These are phyloP conservation scores for Habroteleia sp. DNA, from an alignment of 2,888 invertebrate genomes.

Conservation along the genomic window DNA sequence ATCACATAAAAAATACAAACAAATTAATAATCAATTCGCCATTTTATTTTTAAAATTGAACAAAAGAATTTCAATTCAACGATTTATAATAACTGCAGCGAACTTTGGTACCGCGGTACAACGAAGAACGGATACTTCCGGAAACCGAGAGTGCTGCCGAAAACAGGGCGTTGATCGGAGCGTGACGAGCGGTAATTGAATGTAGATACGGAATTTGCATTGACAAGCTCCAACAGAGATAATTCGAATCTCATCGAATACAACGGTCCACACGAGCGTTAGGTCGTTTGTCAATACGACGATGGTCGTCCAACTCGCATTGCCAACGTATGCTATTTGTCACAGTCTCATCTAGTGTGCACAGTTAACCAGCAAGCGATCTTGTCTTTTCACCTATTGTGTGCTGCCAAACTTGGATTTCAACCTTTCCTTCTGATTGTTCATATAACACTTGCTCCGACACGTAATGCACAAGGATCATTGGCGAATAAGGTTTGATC, in stretches of 20 bases:
- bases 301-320: conserved; percentile 75
- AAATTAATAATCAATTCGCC: too few species aligned
- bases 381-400: conserved; percentile 44
- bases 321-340: conserved; percentile 73
- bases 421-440: conserved; percentile 47
- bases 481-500: too few species aligned
- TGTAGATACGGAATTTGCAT: conserved; percentile 80
- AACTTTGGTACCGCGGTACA: conserved; percentile 40
- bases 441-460: conserved; percentile 27
- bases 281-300: conserved; percentile 82
- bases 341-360: conserved; percentile 70
- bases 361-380: conserved; percentile 53
- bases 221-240: conserved; percentile 80
- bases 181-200: conserved; percentile 80
- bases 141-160: conserved; percentile 47
- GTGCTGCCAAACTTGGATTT: conserved; percentile 47
- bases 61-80: too few species aligned
- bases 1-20: too few species aligned
- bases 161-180: conserved; percentile 75
- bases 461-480: too few species aligned
- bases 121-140: conserved; percentile 62
- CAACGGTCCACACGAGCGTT: conserved; percentile 76
- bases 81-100: conserved; percentile 6
- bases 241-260: conserved; percentile 80
- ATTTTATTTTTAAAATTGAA: too few species aligned